These are phyloP conservation scores for Drosophila recens DNA, from an alignment of 2,888 invertebrate species.

Conservation along the genomic window DNA sequence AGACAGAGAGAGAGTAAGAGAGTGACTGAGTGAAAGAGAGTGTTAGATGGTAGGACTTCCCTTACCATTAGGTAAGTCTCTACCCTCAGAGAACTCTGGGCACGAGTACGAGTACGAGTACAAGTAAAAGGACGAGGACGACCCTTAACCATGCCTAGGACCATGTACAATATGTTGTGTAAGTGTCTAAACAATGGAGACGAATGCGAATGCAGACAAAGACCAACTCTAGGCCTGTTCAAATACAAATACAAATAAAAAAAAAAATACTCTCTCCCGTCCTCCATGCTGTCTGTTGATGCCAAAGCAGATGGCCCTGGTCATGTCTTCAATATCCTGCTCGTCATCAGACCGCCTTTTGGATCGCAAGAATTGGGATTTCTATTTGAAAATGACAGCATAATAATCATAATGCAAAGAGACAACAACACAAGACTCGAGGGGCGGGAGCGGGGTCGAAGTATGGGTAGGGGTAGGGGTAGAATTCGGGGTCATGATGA, in stretches of 20 bases:
- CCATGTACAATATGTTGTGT: constrained; percentile 69
- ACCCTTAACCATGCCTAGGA: constrained; percentile 47
- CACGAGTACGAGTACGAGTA: constrained; percentile 11
- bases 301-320: constrained; percentile 62
- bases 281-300: constrained; percentile 45
- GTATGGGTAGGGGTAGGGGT: neutral
- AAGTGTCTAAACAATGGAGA: constrained; percentile 74
- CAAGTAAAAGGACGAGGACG: constrained; percentile 1
- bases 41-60: constrained; percentile 29
- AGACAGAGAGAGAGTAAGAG: neutral
- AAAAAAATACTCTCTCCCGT: constrained; percentile 35
- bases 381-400: constrained; percentile 73
- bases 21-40: constrained; percentile 5
- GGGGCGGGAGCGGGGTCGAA: neutral
- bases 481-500: constrained; percentile 27
- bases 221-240: constrained; percentile 45
- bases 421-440: constrained; percentile 1
- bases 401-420: constrained; percentile 69
- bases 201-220: constrained; percentile 46
- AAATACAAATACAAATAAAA: constrained; percentile 41
- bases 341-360: constrained; percentile 59
- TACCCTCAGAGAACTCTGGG: constrained; percentile 23
- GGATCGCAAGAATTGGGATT: constrained; percentile 67
- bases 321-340: constrained; percentile 67
- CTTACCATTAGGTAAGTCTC: constrained; percentile 30